Conservation (phyloP, 2,888 invertebrate species). For the Xestobium rufovillosum region DNA sequence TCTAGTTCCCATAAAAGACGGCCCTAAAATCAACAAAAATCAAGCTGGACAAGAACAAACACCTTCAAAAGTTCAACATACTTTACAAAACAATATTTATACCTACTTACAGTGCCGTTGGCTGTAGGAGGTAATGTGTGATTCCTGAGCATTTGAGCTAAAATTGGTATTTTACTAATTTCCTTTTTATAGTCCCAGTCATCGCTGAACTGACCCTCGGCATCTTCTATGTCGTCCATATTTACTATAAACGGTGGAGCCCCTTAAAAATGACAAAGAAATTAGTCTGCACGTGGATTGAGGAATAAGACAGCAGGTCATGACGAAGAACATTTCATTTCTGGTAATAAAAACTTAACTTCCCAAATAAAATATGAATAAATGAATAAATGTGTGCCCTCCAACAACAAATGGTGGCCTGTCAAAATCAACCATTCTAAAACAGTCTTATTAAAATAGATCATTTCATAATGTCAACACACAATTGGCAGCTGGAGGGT, state of each 20-base stretch:
- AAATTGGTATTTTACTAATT: constrained; percentile 34
- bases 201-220: constrained; percentile 31
- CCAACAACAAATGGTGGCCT: too few relatives aligned
- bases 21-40: constrained; percentile 33
- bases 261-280: constrained; percentile 21
- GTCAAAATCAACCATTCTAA: too few relatives aligned
- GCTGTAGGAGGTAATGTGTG: constrained; percentile 40
- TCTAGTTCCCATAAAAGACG: constrained; percentile 68
- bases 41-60: constrained; percentile 2
- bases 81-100: constrained; percentile 20
- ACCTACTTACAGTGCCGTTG: constrained; percentile 42
- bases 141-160: constrained; percentile 32
- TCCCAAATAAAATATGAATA: too few relatives aligned
- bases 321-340: too few relatives aligned
- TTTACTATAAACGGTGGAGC: constrained; percentile 26
- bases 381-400: too few relatives aligned
- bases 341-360: too few relatives aligned
- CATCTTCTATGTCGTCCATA: constrained; percentile 10
- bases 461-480: too few relatives aligned
- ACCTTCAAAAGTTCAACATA: background rate
- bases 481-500: too few relatives aligned
- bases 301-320: background rate
- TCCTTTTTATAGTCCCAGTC: constrained; percentile 39
- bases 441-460: too few relatives aligned
- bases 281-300: background rate